Conservation (phyloP, 92 coral and sea anemone genomes). For the Parazoanthus swiftii region DNA sequence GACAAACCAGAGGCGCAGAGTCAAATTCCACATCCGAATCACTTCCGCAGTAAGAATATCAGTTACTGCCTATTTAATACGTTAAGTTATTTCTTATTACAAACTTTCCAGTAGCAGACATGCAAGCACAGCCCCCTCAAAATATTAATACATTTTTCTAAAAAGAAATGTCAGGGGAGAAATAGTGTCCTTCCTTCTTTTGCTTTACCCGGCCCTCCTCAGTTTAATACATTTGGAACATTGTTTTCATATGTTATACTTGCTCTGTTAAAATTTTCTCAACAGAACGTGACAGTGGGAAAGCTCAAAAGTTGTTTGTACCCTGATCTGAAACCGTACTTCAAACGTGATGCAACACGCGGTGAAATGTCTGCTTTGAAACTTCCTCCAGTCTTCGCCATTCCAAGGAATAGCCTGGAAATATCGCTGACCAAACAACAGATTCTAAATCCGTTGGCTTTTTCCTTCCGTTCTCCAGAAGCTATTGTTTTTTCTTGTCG, state of each 20-base stretch:
- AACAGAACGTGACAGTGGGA: neutral
- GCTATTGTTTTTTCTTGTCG: neutral
- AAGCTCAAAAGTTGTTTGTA: neutral
- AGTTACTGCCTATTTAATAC: too few species aligned
- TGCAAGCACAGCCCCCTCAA: too few species aligned
- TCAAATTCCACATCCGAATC: too few species aligned
- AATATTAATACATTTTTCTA: too few species aligned
- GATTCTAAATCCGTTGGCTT: neutral
- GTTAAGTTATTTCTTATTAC: too few species aligned
- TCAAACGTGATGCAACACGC: conserved; percentile 1
- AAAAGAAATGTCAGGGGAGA: too few species aligned
- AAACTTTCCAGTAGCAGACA: too few species aligned
- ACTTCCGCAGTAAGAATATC: too few species aligned
- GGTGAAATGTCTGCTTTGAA: conserved; percentile 12
- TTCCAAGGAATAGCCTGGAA: neutral
- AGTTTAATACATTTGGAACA: too few species aligned
- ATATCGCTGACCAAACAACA: conserved; percentile 10
- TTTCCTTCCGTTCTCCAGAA: conserved; percentile 21
- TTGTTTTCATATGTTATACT: neutral
- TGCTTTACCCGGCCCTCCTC: too few species aligned
- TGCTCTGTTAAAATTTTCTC: neutral
- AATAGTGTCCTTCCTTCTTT: too few species aligned
- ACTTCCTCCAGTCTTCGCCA: conserved; percentile 15
- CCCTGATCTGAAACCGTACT: conserved; percentile 19
- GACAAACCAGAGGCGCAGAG: neutral